A percentile compares a stretch with the other conserved stretches of the same genome.
phyloP scores from a whole-genome alignment of 30 jellyfish, hydroid and myxozoan species.

The Mastigias papua region DNA sequence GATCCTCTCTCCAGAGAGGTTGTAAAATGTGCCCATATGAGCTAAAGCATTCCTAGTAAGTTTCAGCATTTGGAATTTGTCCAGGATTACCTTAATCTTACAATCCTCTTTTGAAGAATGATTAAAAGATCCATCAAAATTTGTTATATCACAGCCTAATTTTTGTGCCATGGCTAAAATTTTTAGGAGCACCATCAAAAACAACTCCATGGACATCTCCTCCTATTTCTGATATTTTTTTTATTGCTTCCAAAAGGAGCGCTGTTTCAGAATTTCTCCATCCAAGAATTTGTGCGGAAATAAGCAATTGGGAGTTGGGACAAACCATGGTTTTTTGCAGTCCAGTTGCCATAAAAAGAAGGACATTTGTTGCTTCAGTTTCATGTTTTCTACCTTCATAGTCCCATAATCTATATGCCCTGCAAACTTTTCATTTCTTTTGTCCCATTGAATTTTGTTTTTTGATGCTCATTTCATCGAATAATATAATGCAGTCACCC shows the following conservation, averaged over 20 bases:
- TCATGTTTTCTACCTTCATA: constrained; percentile 47
- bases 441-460: constrained; percentile 21
- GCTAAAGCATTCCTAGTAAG: neutral
- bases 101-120: neutral
- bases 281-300: neutral
- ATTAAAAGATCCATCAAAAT: neutral
- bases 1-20: constrained; percentile 4
- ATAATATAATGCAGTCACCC: constrained; percentile 16
- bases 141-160: neutral
- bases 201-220: neutral
- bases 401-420: constrained; percentile 52
- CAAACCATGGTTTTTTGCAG: neutral
- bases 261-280: neutral
- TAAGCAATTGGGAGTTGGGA: neutral
- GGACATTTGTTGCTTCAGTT: constrained; percentile 43
- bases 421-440: constrained; percentile 14
- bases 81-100: neutral
- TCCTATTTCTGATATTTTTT: neutral
- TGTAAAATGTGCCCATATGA: neutral
- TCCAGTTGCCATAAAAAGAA: neutral
- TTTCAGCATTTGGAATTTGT: neutral
- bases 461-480: constrained; percentile 52
- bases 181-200: neutral
- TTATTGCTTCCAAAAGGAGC: neutral
- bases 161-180: neutral